These are phyloP conservation scores for Brachynemurus nebulosus DNA, from an alignment of 2,888 invertebrate genomes.

Conservation along the genomic window DNA sequence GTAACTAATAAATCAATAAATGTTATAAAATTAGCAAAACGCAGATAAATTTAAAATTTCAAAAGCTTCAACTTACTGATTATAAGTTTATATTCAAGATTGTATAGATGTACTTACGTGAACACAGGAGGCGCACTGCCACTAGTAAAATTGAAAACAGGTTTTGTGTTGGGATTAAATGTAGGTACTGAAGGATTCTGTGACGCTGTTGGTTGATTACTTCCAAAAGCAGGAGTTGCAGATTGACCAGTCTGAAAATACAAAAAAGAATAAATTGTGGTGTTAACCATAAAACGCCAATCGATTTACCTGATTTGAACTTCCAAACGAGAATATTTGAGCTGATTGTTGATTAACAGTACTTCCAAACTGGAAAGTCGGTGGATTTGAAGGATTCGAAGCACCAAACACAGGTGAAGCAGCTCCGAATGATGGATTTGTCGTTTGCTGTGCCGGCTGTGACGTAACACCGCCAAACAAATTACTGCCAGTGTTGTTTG, in stretches of 20 bases:
- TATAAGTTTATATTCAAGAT: no score
- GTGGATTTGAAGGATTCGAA: not conserved
- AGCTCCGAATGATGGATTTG: conserved; percentile 1
- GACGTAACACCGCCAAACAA: not conserved
- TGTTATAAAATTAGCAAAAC: no score
- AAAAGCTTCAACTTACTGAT: no score
- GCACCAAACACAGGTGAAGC: not conserved
- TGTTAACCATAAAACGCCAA: no score
- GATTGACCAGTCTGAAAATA: not conserved
- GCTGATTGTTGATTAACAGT: conserved; percentile 10
- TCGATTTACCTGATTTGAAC: conserved; percentile 3
- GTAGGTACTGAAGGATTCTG: conserved; percentile 15
- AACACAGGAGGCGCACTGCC: conserved; percentile 32
- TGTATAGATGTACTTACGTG: no score
- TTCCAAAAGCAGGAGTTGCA: not conserved
- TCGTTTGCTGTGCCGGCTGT: not conserved
- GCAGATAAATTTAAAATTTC: no score
- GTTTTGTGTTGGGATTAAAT: conserved; percentile 33
- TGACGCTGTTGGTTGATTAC: not conserved
- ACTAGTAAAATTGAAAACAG: conserved; percentile 36
- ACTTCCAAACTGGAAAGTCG: conserved; percentile 2
- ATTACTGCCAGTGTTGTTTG: not conserved
- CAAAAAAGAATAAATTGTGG: not conserved
- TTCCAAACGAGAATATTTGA: conserved; percentile 6
- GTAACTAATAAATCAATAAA: no score